These are phyloP conservation scores for Rousettus leschenaultii DNA, from an alignment of 2,113 vertebrate genomes.

Conservation along the genomic window DNA sequence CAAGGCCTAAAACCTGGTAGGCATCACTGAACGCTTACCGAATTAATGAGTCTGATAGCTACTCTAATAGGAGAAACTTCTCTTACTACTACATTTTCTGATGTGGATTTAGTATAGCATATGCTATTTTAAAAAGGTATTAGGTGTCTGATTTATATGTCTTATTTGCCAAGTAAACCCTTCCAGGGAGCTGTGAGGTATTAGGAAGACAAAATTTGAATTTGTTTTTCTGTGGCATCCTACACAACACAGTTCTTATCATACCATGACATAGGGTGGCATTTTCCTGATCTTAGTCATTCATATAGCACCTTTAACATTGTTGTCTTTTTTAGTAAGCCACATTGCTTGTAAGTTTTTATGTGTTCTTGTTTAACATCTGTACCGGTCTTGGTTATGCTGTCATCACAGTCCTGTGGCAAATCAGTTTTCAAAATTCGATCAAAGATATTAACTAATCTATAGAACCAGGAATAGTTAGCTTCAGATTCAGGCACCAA, in stretches of 20 bases:
- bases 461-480: background rate
- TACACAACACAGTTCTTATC: background rate
- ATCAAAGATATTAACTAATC: background rate
- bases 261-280: background rate
- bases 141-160: background rate
- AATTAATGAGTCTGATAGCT: background rate
- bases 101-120: background rate
- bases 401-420: background rate
- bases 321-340: background rate
- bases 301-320: background rate
- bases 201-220: background rate
- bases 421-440: background rate
- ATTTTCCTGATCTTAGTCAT: background rate
- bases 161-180: background rate
- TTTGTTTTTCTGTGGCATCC: background rate
- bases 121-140: background rate
- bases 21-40: background rate
- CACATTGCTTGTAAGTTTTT: background rate
- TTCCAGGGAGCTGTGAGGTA: background rate
- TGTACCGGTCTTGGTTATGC: background rate
- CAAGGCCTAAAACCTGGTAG: background rate
- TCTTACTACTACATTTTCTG: background rate
- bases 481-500: background rate
- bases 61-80: background rate
- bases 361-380: constrained; percentile 26